phyloP scores from a whole-genome alignment of 1,140 invertebrate genomes.

The Drosophila nikananu region DNA sequence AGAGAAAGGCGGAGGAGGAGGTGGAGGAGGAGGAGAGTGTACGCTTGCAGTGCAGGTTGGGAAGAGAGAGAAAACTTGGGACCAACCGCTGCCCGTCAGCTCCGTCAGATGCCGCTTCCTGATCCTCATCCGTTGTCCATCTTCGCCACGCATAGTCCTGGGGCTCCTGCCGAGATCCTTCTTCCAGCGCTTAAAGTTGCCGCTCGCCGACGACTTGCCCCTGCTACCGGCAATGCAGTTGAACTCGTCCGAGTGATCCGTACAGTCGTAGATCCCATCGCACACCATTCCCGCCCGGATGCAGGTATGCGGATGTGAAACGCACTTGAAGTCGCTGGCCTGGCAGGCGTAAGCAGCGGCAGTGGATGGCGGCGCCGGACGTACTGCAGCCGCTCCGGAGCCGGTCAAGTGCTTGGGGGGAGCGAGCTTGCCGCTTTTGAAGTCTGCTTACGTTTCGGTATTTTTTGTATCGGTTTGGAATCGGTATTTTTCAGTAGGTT shows the following conservation, averaged over 20 bases:
- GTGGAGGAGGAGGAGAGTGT: background rate
- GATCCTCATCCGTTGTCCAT: conserved; percentile 9
- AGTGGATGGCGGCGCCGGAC: conserved; percentile 13
- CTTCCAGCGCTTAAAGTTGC: conserved; percentile 68
- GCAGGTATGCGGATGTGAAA: conserved; percentile 86
- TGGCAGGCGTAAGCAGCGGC: conserved; percentile 61
- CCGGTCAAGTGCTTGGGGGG: conserved; percentile 26
- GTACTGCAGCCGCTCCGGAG: conserved; percentile 16
- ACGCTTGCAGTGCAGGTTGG: conserved; percentile 25
- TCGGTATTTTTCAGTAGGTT: conserved; percentile 31
- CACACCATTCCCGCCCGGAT: conserved; percentile 88
- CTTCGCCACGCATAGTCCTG: background rate
- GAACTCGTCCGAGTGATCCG: conserved; percentile 90
- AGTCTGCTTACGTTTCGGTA: conserved; percentile 46
- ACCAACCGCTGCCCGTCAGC: conserved; percentile 57
- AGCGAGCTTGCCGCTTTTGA: conserved; percentile 60
- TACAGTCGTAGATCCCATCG: conserved; percentile 90
- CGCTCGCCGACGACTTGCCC: background rate
- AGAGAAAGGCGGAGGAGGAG: background rate
- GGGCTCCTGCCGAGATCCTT: conserved; percentile 36
- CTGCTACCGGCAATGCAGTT: conserved; percentile 86
- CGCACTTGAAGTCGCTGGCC: conserved; percentile 81
- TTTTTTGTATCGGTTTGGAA: conserved; percentile 16
- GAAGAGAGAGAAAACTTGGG: conserved; percentile 40
- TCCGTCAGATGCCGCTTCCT: conserved; percentile 45